Evolutionary conservation across 2,888 invertebrate species (phyloP).

Genomic region (Lasioglossum calceatum): DNA sequence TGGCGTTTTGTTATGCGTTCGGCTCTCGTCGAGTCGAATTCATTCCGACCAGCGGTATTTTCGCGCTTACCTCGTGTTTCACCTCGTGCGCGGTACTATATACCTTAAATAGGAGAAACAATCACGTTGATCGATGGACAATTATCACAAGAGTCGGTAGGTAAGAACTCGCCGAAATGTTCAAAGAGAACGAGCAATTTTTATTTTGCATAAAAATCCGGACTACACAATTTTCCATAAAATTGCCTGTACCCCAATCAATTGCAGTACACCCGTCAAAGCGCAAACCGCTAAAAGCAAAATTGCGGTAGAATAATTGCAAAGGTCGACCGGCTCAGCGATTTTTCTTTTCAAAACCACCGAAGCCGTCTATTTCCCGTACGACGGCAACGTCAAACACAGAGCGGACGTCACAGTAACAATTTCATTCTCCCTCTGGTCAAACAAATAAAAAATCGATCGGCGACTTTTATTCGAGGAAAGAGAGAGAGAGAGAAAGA

Average conservation of each 20-base stretch:
- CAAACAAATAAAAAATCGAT: constrained; percentile 11
- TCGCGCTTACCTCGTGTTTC: background rate
- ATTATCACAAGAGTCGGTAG: too few species aligned
- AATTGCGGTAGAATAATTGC: background rate
- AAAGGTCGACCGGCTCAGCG: background rate
- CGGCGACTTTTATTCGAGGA: background rate
- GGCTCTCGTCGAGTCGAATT: constrained; percentile 62
- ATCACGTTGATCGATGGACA: too few species aligned
- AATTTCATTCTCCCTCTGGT: background rate
- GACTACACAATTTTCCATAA: background rate
- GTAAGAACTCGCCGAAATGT: too few species aligned
- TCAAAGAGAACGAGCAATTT: too few species aligned
- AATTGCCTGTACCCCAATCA: background rate
- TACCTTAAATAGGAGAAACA: too few species aligned
- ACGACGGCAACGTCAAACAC: constrained; percentile 7
- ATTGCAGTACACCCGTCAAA: background rate
- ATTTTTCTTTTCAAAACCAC: background rate
- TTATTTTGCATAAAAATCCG: too few species aligned
- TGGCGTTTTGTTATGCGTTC: constrained; percentile 59
- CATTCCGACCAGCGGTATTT: constrained; percentile 44
- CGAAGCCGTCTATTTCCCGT: background rate
- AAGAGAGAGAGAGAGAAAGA: background rate
- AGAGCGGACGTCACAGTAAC: background rate
- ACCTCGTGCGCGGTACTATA: too few species aligned
- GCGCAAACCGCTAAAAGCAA: background rate